A percentile compares a stretch with the other conserved stretches of the same genome.
Evolutionary conservation across 2,797 vertebrate genomes (phyloP).

Genomic region (Harpia harpyja): DNA sequence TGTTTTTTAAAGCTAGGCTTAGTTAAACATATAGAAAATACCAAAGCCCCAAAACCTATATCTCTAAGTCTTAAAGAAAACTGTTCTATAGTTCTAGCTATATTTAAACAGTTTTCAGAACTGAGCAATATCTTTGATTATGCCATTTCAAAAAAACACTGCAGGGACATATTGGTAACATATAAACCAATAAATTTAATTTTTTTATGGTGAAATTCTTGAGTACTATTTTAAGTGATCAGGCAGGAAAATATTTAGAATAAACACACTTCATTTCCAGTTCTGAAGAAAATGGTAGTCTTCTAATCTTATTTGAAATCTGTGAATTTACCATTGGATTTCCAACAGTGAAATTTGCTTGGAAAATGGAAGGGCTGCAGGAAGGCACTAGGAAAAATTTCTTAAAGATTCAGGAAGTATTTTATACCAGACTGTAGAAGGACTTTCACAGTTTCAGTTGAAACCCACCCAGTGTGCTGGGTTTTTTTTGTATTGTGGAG

Average conservation of each 20-base stretch:
- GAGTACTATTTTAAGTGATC: background rate
- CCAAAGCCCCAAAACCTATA: rapidly evolving
- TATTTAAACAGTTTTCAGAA: background rate
- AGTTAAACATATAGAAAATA: background rate
- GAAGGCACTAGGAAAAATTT: background rate
- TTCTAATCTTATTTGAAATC: background rate
- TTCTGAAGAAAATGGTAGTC: background rate
- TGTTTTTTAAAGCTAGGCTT: background rate
- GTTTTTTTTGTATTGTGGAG: background rate
- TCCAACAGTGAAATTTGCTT: background rate
- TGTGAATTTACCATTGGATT: background rate
- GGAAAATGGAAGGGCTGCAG: background rate
- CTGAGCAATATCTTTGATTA: background rate
- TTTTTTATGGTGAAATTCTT: background rate
- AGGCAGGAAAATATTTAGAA: background rate
- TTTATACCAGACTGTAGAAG: background rate
- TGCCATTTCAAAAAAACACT: background rate
- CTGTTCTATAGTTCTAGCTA: background rate
- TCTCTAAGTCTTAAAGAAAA: background rate
- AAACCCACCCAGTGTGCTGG: background rate
- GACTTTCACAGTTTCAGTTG: background rate
- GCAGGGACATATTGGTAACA: background rate
- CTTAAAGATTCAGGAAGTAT: background rate
- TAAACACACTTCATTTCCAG: background rate
- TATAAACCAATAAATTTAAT: background rate